Percentiles rank a stretch among this genome's conserved stretches.
Evolutionary conservation across 2,113 vertebrate genomes (phyloP).

Genomic region (Equus przewalskii): DNA sequence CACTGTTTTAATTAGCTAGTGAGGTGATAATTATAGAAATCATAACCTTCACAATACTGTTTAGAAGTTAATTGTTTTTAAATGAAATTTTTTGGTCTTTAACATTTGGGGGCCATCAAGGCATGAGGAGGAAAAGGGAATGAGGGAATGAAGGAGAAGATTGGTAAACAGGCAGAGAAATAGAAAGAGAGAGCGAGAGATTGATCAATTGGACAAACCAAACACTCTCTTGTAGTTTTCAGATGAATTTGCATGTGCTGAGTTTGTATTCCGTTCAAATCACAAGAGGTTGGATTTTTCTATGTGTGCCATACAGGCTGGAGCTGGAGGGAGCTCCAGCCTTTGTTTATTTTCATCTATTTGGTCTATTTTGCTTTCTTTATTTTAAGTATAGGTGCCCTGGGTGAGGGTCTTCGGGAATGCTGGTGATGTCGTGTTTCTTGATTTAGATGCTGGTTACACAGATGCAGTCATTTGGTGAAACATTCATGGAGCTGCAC

Average conservation of each 20-base stretch:
- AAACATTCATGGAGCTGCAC: too few species aligned
- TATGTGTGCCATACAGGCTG: background rate
- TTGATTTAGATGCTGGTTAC: background rate
- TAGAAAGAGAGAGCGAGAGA: fast-evolving
- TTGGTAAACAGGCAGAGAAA: background rate
- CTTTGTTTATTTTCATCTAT: fast-evolving
- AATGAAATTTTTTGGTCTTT: background rate
- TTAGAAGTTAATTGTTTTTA: background rate
- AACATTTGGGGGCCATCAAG: background rate
- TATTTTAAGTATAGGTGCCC: background rate
- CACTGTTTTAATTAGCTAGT: background rate
- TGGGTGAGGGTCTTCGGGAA: background rate
- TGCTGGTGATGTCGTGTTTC: background rate
- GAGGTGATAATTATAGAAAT: background rate
- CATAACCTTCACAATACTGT: background rate
- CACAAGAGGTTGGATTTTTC: background rate
- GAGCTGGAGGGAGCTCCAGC: too few species aligned
- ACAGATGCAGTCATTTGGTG: background rate
- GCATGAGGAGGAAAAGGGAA: background rate
- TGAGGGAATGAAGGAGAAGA: background rate
- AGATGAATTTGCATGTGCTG: background rate
- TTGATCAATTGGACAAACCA: background rate
- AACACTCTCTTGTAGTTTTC: background rate
- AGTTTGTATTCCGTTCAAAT: background rate
- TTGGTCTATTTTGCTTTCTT: background rate